Evolutionary conservation across 2,888 invertebrate species (phyloP).

Genomic region (Ptilodon capucinus): DNA sequence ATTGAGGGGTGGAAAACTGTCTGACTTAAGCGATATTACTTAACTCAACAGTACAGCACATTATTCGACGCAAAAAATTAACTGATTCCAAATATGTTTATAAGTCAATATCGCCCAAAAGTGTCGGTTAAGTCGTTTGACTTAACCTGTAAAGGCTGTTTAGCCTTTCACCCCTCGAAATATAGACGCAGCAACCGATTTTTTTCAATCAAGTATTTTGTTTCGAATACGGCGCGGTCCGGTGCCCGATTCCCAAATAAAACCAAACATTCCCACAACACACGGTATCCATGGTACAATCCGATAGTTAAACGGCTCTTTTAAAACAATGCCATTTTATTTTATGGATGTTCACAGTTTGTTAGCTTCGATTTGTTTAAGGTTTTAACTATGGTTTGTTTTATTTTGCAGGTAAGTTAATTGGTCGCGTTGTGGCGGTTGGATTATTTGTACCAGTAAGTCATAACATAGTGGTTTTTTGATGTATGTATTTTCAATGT

Average conservation of each 20-base stretch:
- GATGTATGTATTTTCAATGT: no score
- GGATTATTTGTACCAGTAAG: background rate
- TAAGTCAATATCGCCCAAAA: no score
- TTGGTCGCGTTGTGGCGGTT: background rate
- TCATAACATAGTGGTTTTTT: background rate
- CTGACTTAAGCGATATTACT: no score
- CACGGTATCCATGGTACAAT: constrained; percentile 46
- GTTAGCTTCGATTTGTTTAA: constrained; percentile 40
- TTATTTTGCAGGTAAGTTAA: background rate
- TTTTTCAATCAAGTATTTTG: constrained; percentile 39
- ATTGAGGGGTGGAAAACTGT: no score
- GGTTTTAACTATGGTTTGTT: background rate
- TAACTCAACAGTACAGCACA: no score
- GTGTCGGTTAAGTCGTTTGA: no score
- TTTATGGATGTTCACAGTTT: constrained; percentile 61
- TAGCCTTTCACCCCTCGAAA: no score
- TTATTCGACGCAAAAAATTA: no score
- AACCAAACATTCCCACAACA: constrained; percentile 53
- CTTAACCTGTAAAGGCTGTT: no score
- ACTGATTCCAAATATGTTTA: no score
- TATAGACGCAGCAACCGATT: constrained; percentile 13
- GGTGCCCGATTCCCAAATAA: constrained; percentile 33
- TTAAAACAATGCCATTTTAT: constrained; percentile 53
- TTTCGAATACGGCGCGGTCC: constrained; percentile 21
- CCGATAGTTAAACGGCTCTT: constrained; percentile 41